These are phyloP conservation scores for Otolemur garnettii DNA, from an alignment of 2,113 vertebrate genomes.

Conservation along the genomic window DNA sequence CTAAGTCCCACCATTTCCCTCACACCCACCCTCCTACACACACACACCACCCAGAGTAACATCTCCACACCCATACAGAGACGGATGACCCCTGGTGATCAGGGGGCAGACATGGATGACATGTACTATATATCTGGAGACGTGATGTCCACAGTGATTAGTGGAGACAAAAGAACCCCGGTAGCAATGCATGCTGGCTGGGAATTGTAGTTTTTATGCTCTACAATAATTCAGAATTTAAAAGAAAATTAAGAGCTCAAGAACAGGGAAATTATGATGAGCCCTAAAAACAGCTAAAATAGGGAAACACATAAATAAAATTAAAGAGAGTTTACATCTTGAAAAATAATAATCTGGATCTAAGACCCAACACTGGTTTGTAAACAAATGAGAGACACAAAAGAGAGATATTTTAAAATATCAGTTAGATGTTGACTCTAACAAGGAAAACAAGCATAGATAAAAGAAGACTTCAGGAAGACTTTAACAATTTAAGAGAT, in stretches of 20 bases:
- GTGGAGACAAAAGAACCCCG: neutral
- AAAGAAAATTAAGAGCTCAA: neutral
- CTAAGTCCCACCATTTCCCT: too few species aligned
- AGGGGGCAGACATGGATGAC: neutral
- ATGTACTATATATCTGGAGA: too few species aligned
- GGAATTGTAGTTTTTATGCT: constrained; percentile 21
- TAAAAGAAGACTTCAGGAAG: neutral
- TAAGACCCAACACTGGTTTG: neutral
- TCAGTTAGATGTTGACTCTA: neutral
- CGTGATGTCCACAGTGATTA: neutral
- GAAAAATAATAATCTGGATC: neutral
- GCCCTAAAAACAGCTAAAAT: neutral
- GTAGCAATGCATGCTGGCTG: neutral
- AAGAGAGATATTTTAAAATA: neutral
- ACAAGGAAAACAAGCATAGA: neutral
- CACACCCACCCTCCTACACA: neutral
- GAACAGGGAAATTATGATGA: neutral
- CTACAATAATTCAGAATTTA: neutral
- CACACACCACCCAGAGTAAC: neutral
- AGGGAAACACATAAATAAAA: neutral
- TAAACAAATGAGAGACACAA: neutral
- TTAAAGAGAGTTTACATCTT: neutral
- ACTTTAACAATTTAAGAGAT: constrained; percentile 2
- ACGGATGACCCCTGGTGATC: neutral
- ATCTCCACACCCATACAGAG: neutral